A percentile compares a stretch with the other conserved stretches of the same genome.
These are phyloP conservation scores for Gorsachius magnificus DNA, from an alignment of 2,797 vertebrate species.

Conservation along the genomic window DNA sequence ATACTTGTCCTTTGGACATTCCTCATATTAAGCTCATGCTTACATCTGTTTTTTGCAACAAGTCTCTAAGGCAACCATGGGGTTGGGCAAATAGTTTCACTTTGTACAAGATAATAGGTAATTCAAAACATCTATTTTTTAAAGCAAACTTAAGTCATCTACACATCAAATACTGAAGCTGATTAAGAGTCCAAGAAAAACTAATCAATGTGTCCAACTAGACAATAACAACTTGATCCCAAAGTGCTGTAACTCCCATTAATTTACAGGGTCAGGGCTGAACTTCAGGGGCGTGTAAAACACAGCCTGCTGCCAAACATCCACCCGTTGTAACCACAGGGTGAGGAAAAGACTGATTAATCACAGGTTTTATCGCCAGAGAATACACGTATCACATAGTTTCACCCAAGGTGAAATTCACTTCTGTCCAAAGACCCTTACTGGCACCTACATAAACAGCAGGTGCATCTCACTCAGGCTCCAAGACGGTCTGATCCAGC, in stretches of 20 bases:
- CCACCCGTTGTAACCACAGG: not conserved
- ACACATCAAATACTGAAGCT: not conserved
- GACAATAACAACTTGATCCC: not conserved
- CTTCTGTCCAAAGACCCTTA: not conserved
- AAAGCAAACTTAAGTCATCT: not conserved
- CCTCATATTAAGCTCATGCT: not conserved
- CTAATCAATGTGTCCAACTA: not conserved
- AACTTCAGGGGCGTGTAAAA: not conserved
- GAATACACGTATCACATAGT: not conserved
- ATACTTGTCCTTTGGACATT: constrained; percentile 11
- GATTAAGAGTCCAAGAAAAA: constrained; percentile 29
- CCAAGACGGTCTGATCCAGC: not conserved
- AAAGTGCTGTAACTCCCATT: not conserved
- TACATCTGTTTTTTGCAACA: constrained; percentile 19
- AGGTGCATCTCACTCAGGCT: not conserved
- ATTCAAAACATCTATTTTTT: constrained; percentile 30
- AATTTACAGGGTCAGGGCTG: not conserved
- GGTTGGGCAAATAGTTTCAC: constrained; percentile 40
- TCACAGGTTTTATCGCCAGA: not conserved
- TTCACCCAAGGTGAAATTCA: not conserved
- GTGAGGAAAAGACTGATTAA: not conserved
- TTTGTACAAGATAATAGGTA: constrained; percentile 38
- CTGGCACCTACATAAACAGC: not conserved
- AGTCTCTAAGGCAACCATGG: not conserved
- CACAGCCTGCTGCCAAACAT: not conserved